phyloP scores from a whole-genome alignment of 1,140 invertebrate genomes.

The Fopius arisanus region DNA sequence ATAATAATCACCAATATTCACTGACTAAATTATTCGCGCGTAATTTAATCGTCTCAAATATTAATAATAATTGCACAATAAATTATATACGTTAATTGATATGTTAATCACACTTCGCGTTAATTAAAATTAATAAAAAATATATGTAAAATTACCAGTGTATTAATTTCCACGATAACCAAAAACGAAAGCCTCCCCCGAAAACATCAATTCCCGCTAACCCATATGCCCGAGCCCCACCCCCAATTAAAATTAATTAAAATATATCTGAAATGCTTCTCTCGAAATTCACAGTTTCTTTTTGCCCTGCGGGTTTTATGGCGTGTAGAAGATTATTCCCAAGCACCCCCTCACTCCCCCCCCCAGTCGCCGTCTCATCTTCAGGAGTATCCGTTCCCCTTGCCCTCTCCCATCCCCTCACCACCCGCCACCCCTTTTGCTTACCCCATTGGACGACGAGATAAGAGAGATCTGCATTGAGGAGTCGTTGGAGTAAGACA shows the following conservation, averaged over 20 bases:
- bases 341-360: conserved; percentile 10
- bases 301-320: conserved; percentile 40
- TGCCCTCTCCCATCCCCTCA: background rate
- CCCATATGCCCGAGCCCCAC: background rate
- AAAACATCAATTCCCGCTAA: background rate
- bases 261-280: conserved; percentile 15
- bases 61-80: too few relatives aligned
- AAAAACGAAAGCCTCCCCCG: background rate
- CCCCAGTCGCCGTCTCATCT: conserved; percentile 35
- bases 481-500: conserved; percentile 18
- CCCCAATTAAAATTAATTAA: conserved; percentile 6
- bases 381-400: conserved; percentile 17
- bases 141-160: too few relatives aligned
- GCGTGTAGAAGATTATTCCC: conserved; percentile 40
- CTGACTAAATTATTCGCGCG: too few relatives aligned
- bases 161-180: too few relatives aligned
- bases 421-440: background rate
- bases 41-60: too few relatives aligned
- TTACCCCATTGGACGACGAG: conserved; percentile 4
- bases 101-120: too few relatives aligned
- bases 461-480: conserved; percentile 11
- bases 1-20: too few relatives aligned
- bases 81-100: too few relatives aligned
- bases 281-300: conserved; percentile 35
- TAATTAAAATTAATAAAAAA: too few relatives aligned